A percentile compares a stretch with the other conserved stretches of the same genome.
These are phyloP conservation scores for Zalophus californianus DNA, from an alignment of 2,797 vertebrate genomes.

Conservation along the genomic window DNA sequence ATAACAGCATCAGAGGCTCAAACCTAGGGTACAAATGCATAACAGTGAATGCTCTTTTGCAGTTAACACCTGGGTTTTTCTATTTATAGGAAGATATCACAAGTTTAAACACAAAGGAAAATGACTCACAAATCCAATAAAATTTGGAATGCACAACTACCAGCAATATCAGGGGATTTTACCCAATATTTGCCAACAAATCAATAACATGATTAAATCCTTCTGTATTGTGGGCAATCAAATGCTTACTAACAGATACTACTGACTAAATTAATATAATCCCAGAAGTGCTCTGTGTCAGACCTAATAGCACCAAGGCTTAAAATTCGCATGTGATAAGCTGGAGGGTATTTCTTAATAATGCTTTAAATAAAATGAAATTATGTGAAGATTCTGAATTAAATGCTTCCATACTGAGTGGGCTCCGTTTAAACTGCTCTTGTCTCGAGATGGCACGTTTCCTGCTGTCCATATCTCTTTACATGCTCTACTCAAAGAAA, in stretches of 20 bases:
- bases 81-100: constrained; percentile 83
- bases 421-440: constrained; percentile 75
- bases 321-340: constrained; percentile 85
- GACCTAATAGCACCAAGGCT: constrained; percentile 92
- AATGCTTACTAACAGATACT: constrained; percentile 90
- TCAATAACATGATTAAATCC: constrained; percentile 95
- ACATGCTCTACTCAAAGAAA: constrained; percentile 54
- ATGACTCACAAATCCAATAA: constrained; percentile 86
- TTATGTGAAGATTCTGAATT: constrained; percentile 88
- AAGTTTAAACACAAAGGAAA: constrained; percentile 85
- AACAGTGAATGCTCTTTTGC: constrained; percentile 71
- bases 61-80: constrained; percentile 75
- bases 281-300: constrained; percentile 88
- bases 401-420: constrained; percentile 85
- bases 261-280: constrained; percentile 93
- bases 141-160: constrained; percentile 83
- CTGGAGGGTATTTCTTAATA: constrained; percentile 91
- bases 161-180: constrained; percentile 90
- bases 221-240: constrained; percentile 90
- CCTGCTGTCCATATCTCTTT: constrained; percentile 61
- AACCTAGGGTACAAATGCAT: constrained; percentile 55
- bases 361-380: constrained; percentile 94
- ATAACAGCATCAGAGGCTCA: constrained; percentile 58
- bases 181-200: constrained; percentile 93
- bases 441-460: constrained; percentile 57